Evolutionary conservation across 2,797 vertebrate genomes (phyloP).

Genomic region (Antennarius maculatus): DNA sequence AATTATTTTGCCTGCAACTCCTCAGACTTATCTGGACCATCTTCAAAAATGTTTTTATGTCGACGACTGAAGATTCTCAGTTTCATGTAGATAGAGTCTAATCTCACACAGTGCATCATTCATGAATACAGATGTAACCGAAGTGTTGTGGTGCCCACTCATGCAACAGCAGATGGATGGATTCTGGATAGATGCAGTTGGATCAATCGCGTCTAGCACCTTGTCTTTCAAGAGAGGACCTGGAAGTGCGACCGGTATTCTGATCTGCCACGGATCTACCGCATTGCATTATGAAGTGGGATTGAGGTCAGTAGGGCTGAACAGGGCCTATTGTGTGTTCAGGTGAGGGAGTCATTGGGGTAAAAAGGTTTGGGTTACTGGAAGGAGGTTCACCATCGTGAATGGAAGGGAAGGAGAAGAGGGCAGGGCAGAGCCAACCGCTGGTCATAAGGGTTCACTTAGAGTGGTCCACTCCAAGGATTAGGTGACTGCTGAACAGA

Average conservation of each 20-base stretch:
- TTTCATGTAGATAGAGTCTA: too few species aligned
- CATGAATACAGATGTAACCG: slow-evolving; percentile 40
- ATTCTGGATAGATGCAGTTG: slow-evolving; percentile 34
- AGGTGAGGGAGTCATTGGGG: slow-evolving; percentile 76
- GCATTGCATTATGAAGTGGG: slow-evolving; percentile 71
- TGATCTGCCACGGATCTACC: slow-evolving; percentile 75
- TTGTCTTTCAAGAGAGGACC: slow-evolving; percentile 56
- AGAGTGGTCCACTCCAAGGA: slow-evolving; percentile 64
- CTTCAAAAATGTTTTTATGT: too few species aligned
- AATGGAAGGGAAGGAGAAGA: slow-evolving; percentile 68
- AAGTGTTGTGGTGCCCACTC: slow-evolving; percentile 37
- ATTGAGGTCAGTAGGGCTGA: slow-evolving; percentile 68
- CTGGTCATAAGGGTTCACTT: slow-evolving; percentile 72
- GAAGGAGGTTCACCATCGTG: slow-evolving; percentile 74
- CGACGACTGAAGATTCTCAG: too few species aligned
- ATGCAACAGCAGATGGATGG: slow-evolving; percentile 40
- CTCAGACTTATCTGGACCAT: too few species aligned
- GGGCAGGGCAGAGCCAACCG: slow-evolving; percentile 73
- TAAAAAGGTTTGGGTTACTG: slow-evolving; percentile 82
- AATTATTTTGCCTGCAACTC: too few species aligned
- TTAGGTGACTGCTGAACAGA: slow-evolving; percentile 72
- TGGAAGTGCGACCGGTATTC: slow-evolving; percentile 58
- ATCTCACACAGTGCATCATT: slow-evolving; percentile 17
- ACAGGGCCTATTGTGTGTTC: slow-evolving; percentile 76
- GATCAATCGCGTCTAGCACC: slow-evolving; percentile 42